A percentile compares a stretch with the other conserved stretches of the same genome.
phyloP scores from a whole-genome alignment of 2,888 invertebrate species.

The Lepeophtheirus nordmannii region DNA sequence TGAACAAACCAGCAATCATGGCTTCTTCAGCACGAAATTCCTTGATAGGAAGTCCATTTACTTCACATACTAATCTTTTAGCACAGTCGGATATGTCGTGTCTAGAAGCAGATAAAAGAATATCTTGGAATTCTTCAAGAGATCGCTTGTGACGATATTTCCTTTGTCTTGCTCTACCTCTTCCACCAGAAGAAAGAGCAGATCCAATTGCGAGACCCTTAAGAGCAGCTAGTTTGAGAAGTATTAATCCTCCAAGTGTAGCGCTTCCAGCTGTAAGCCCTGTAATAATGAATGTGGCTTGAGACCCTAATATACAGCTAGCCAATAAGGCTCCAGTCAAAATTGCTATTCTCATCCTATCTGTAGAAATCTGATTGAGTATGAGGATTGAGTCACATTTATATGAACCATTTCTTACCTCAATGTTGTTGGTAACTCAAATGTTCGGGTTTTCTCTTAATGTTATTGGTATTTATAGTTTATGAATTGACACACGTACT shows the following conservation, averaged over 20 bases:
- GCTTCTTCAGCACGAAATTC: not conserved
- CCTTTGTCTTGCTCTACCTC: not conserved
- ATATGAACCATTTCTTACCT: too few species aligned
- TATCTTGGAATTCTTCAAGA: not conserved
- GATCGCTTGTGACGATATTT: not conserved
- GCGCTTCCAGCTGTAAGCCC: too few species aligned
- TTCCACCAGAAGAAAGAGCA: not conserved
- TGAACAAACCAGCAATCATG: not conserved
- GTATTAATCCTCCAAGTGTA: not conserved
- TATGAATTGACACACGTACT: too few species aligned
- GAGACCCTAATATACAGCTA: too few species aligned
- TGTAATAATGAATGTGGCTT: too few species aligned
- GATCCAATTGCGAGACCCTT: not conserved
- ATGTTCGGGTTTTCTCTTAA: too few species aligned
- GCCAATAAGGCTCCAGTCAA: too few species aligned
- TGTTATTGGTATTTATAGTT: too few species aligned
- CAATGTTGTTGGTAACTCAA: too few species aligned
- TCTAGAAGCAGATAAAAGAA: not conserved
- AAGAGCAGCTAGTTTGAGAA: not conserved
- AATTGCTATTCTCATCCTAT: too few species aligned
- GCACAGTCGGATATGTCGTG: slow-evolving; percentile 7
- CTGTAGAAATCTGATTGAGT: too few species aligned
- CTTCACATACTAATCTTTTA: slow-evolving; percentile 6
- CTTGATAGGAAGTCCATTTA: not conserved
- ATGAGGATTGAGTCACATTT: too few species aligned